Evolutionary conservation across 2,888 invertebrate species (phyloP).

Genomic region (Diabrotica balteata): DNA sequence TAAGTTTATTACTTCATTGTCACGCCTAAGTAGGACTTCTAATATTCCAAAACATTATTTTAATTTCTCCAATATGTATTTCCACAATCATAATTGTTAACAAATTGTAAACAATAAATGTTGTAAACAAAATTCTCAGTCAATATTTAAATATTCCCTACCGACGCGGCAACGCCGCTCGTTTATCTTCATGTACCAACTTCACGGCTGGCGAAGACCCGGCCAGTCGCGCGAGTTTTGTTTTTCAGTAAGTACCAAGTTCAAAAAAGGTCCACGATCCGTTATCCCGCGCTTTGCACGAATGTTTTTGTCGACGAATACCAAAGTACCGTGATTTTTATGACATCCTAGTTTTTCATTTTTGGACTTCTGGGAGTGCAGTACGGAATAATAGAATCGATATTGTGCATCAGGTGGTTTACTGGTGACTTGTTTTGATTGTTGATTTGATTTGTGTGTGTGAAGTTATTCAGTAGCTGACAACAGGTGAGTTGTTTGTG

Average conservation of each 20-base stretch:
- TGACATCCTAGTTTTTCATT: conserved; percentile 17
- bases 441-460: no score
- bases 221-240: conserved; percentile 38
- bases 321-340: conserved; percentile 28
- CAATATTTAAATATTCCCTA: conserved; percentile 3
- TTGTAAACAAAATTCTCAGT: no score
- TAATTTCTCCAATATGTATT: no score
- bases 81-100: no score
- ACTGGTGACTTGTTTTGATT: no score
- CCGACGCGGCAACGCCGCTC: conserved; percentile 19
- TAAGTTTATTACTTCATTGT: no score
- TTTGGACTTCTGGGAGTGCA: conserved; percentile 10
- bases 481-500: no score
- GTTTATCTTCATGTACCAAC: conserved; percentile 33
- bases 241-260: conserved; percentile 26
- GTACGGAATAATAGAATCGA: conserved; percentile 1
- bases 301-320: conserved; percentile 25
- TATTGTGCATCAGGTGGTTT: not conserved
- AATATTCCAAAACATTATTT: no score
- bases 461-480: no score
- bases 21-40: no score
- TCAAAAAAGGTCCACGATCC: conserved; percentile 33
- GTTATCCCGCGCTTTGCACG: conserved; percentile 19
- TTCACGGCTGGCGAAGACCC: conserved; percentile 32
- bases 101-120: no score